Evolutionary conservation across 2,113 vertebrate genomes (phyloP).

Genomic region (Fukomys damarensis): DNA sequence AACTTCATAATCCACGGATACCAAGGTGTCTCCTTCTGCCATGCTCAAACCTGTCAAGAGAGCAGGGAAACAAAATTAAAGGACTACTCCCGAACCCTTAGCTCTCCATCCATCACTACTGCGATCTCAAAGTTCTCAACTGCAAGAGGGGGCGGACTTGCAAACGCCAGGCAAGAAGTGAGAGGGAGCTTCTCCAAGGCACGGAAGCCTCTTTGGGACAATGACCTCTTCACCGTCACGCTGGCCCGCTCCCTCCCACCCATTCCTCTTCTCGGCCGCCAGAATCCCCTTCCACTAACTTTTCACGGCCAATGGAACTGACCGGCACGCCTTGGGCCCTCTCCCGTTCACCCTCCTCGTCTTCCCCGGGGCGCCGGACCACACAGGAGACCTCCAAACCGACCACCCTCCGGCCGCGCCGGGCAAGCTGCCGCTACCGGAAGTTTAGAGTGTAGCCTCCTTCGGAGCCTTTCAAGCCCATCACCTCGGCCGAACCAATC

Average conservation of each 20-base stretch:
- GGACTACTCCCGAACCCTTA: background rate
- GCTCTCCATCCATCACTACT: background rate
- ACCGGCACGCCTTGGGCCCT: no score
- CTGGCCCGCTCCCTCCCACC: background rate
- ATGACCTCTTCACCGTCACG: background rate
- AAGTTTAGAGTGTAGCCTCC: slow-evolving; percentile 22
- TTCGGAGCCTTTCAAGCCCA: background rate
- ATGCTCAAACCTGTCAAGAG: slow-evolving; percentile 84
- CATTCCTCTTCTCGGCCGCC: background rate
- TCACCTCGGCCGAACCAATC: background rate
- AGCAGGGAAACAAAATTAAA: slow-evolving; percentile 54
- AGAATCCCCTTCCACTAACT: background rate
- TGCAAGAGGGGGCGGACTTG: no score
- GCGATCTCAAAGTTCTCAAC: background rate
- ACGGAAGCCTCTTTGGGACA: background rate
- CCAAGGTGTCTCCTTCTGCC: slow-evolving; percentile 87
- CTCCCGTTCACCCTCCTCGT: background rate
- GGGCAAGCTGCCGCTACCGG: background rate
- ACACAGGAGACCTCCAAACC: background rate
- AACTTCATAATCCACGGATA: slow-evolving; percentile 95
- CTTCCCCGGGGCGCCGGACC: fast-evolving
- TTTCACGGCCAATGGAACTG: background rate
- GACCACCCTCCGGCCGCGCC: background rate
- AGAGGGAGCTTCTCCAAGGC: background rate
- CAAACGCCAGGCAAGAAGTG: no score